Evolutionary conservation across 2,888 invertebrate genomes (phyloP).

Genomic region (Heliothis peltigera): DNA sequence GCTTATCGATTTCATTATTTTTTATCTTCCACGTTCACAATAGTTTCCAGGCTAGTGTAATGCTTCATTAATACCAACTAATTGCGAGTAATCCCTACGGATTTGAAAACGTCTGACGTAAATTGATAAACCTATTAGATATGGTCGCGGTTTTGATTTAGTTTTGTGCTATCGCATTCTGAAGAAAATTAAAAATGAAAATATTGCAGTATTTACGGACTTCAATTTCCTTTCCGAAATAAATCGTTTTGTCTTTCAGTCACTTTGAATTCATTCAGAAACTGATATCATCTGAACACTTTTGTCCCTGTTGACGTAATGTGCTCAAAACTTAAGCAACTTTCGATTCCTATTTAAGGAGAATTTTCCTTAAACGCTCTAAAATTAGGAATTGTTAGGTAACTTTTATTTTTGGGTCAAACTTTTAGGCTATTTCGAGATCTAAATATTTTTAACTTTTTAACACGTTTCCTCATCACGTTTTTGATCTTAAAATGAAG

Average conservation of each 20-base stretch:
- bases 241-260: no score
- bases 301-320: slow-evolving; percentile 63
- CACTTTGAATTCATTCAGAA: no score
- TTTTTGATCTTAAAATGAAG: slow-evolving; percentile 21
- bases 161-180: no score
- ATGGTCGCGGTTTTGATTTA: not conserved
- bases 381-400: slow-evolving; percentile 20
- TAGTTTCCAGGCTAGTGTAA: slow-evolving; percentile 59
- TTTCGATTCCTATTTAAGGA: slow-evolving; percentile 22
- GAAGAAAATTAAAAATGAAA: not conserved
- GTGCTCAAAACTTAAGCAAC: slow-evolving; percentile 44
- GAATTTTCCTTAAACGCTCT: slow-evolving; percentile 15
- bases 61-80: slow-evolving; percentile 58
- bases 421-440: slow-evolving; percentile 22
- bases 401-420: slow-evolving; percentile 13
- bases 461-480: slow-evolving; percentile 15
- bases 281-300: slow-evolving; percentile 50
- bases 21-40: slow-evolving; percentile 70
- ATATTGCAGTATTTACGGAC: slow-evolving; percentile 4
- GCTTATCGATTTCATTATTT: slow-evolving; percentile 86
- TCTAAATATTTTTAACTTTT: slow-evolving; percentile 27
- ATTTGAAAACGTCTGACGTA: slow-evolving; percentile 33
- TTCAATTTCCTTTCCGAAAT: slow-evolving; percentile 42
- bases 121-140: slow-evolving; percentile 9
- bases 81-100: slow-evolving; percentile 54